Percentiles rank a stretch among this genome's conserved stretches.
Evolutionary conservation across 2,113 vertebrate species (phyloP).

Genomic region (Tautogolabrus adspersus): DNA sequence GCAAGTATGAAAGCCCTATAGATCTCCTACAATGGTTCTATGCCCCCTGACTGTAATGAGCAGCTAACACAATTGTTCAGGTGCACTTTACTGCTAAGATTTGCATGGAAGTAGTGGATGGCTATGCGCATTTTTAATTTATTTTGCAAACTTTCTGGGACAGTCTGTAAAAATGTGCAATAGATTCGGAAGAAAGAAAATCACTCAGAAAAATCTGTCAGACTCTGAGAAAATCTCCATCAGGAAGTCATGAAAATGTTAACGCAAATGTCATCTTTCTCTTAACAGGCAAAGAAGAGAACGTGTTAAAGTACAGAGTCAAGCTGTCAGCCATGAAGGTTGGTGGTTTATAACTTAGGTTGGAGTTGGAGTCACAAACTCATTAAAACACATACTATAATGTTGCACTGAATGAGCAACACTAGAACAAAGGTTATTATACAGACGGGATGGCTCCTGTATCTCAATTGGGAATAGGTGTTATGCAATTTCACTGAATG

Average conservation of each 20-base stretch:
- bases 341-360: not conserved
- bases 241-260: no score
- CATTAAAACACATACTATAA: not conserved
- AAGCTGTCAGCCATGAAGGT: not conserved
- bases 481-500: not conserved
- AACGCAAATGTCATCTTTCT: no score
- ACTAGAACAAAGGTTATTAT: constrained; percentile 3
- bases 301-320: not conserved
- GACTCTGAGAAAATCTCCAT: no score
- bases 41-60: no score
- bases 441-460: not conserved
- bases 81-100: no score
- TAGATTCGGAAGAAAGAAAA: not conserved
- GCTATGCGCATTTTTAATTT: not conserved
- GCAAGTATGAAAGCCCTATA: no score
- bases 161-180: not conserved
- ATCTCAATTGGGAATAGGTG: not conserved
- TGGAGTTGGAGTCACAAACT: not conserved
- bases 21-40: no score
- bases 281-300: not conserved
- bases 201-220: no score
- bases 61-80: no score
- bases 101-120: no score
- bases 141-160: not conserved
- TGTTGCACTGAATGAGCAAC: not conserved